Percentiles rank a stretch among this genome's conserved stretches.
Conservation (phyloP, 2,888 invertebrate species). For the Thera obeliscata region DNA sequence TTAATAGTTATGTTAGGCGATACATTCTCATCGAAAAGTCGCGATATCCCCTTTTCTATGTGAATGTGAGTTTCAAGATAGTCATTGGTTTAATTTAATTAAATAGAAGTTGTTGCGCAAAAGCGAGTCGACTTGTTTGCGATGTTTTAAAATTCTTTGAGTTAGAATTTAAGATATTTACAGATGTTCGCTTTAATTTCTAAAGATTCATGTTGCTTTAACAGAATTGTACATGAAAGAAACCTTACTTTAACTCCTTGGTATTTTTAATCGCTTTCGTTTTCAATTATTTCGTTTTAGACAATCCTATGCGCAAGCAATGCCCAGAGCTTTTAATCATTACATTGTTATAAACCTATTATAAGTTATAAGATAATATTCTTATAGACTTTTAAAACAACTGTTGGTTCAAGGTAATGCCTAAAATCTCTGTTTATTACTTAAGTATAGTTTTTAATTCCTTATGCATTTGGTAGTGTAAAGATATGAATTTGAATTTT, state of each 20-base stretch:
- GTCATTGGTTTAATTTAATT: neutral
- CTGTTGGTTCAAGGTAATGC: no score
- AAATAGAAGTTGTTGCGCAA: neutral
- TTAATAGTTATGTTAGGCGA: neutral
- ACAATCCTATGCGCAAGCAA: neutral
- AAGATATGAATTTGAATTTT: conserved; percentile 1
- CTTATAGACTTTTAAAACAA: no score
- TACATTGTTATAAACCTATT: no score
- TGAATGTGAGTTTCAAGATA: conserved; percentile 2
- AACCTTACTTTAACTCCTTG: neutral
- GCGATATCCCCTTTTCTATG: neutral
- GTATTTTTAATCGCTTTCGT: neutral
- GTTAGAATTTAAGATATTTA: neutral
- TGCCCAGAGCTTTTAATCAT: no score
- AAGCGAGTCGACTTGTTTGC: neutral
- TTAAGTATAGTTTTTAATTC: conserved; percentile 8
- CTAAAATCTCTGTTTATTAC: neutral
- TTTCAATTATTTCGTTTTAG: neutral
- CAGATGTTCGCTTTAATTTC: neutral
- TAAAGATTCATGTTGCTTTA: neutral
- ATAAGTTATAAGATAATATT: no score
- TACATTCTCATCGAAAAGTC: neutral
- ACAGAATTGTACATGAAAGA: no score
- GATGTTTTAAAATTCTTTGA: neutral
- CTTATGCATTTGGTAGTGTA: conserved; percentile 18